Evolutionary conservation across 2,888 invertebrate genomes (phyloP).

Genomic region (Epiblema foenella): DNA sequence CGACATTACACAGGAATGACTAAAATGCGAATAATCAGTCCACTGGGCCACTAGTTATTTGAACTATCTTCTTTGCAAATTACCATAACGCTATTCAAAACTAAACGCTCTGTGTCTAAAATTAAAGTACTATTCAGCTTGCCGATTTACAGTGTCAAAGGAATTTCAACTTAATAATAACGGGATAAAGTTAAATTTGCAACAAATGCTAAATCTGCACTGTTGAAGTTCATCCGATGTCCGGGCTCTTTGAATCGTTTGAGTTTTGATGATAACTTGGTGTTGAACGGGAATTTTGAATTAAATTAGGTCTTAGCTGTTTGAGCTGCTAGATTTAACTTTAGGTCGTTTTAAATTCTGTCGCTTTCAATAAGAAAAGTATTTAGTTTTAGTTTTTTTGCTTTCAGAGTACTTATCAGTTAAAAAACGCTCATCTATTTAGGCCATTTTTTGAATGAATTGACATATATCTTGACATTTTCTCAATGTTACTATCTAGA

Average conservation of each 20-base stretch:
- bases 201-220: constrained; percentile 50
- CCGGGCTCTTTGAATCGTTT: constrained; percentile 52
- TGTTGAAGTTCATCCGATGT: constrained; percentile 57
- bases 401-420: too few relatives aligned
- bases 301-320: constrained; percentile 37
- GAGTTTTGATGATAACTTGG: constrained; percentile 41
- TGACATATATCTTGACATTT: too few relatives aligned
- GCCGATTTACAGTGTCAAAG: constrained; percentile 10
- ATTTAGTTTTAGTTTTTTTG: too few relatives aligned
- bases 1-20: constrained; percentile 45
- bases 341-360: neutral
- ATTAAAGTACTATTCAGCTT: constrained; percentile 24
- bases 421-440: too few relatives aligned
- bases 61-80: constrained; percentile 41
- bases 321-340: constrained; percentile 24
- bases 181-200: constrained; percentile 20
- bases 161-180: constrained; percentile 14
- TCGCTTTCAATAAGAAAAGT: too few relatives aligned
- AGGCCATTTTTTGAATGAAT: too few relatives aligned
- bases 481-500: too few relatives aligned
- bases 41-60: constrained; percentile 45
- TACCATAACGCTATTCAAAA: constrained; percentile 23
- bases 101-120: neutral
- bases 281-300: constrained; percentile 46
- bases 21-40: constrained; percentile 44